phyloP scores from a whole-genome alignment of 2,113 vertebrate species.

The Piprites chloris region DNA sequence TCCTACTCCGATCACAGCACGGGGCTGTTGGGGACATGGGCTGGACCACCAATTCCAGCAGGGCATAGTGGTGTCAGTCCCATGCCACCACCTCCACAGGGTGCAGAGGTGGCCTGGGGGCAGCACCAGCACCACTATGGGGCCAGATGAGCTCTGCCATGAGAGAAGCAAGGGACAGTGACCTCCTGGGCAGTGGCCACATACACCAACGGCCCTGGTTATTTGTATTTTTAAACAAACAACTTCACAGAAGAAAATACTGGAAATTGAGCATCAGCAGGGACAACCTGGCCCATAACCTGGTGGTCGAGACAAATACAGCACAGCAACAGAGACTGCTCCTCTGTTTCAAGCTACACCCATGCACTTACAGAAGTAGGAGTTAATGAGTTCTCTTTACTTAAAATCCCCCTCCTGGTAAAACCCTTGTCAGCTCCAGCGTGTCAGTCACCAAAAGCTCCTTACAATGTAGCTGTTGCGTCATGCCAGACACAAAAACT shows the following conservation, averaged over 20 bases:
- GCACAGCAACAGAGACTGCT: not conserved
- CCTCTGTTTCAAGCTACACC: not conserved
- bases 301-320: not conserved
- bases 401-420: not conserved
- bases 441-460: not conserved
- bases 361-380: rapidly evolving
- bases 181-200: not conserved
- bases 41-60: not conserved
- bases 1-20: rapidly evolving
- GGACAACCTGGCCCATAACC: not conserved
- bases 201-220: not conserved
- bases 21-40: not conserved
- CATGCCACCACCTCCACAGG: not conserved
- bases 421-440: not conserved
- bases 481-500: not conserved
- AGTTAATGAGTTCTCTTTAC: not conserved
- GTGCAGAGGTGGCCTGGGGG: rapidly evolving
- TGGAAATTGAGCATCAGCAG: not conserved
- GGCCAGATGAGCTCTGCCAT: not conserved
- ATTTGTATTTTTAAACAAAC: rapidly evolving
- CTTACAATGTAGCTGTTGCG: not conserved
- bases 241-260: not conserved
- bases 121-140: not conserved
- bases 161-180: not conserved
- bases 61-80: not conserved